Conservation (phyloP, 2,797 vertebrate genomes). For the Sebastes oblongus region DNA sequence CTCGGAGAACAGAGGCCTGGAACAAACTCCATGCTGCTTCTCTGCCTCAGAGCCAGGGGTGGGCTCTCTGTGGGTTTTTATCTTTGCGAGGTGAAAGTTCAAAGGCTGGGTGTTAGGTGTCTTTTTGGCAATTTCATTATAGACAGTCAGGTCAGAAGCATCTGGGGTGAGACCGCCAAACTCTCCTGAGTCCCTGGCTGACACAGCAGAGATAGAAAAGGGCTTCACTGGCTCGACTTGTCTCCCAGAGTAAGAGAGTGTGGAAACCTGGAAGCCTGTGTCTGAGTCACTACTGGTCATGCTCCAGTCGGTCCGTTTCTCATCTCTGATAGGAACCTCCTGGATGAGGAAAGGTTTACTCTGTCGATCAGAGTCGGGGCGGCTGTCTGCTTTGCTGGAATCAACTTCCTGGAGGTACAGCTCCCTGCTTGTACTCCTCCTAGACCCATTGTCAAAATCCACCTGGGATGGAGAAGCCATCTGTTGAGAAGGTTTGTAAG, state of each 20-base stretch:
- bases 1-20: conserved; percentile 73
- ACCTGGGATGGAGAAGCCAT: conserved; percentile 11
- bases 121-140: conserved; percentile 70
- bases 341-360: conserved; percentile 52
- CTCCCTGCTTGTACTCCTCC: conserved; percentile 68
- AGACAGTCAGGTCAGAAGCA: conserved; percentile 71
- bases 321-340: conserved; percentile 85
- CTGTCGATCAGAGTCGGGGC: conserved; percentile 32
- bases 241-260: conserved; percentile 21
- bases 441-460: neutral
- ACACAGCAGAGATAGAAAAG: conserved; percentile 38
- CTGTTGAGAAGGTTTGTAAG: conserved; percentile 22
- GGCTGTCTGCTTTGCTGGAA: conserved; percentile 21
- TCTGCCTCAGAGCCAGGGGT: conserved; percentile 75
- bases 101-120: conserved; percentile 10
- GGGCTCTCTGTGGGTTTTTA: conserved; percentile 63
- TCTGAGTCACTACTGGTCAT: conserved; percentile 59
- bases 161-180: conserved; percentile 59
- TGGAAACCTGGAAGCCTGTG: conserved; percentile 8
- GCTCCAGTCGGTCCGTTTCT: conserved; percentile 76
- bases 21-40: neutral
- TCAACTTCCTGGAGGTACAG: conserved; percentile 55
- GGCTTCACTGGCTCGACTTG: conserved; percentile 58
- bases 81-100: neutral
- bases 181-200: conserved; percentile 13